phyloP scores from a whole-genome alignment of 2,113 vertebrate species.

The Corythornis madagascariensis region DNA sequence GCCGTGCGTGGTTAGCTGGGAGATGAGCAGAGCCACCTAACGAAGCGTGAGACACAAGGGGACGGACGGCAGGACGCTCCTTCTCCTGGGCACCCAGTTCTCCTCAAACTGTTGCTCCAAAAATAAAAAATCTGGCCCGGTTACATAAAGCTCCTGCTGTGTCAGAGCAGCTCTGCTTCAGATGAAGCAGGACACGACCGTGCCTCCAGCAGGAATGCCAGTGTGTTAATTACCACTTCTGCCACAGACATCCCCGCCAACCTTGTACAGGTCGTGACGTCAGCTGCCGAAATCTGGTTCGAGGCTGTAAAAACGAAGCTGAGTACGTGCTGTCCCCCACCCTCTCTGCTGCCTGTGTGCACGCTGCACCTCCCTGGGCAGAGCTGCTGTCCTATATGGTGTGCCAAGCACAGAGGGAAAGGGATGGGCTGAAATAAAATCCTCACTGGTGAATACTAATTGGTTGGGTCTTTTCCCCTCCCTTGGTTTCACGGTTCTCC shows the following conservation, averaged over 20 bases:
- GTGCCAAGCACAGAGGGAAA: neutral
- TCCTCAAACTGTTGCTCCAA: neutral
- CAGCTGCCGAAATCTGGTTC: neutral
- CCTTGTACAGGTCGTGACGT: neutral
- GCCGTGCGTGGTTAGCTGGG: neutral
- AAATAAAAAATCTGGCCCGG: neutral
- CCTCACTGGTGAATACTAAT: neutral
- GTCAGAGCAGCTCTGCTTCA: neutral
- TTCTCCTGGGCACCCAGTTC: neutral
- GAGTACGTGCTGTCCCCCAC: neutral
- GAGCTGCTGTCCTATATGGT: neutral
- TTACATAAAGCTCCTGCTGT: neutral
- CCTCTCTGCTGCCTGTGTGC: neutral
- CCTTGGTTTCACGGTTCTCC: neutral
- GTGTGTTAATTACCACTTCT: conserved; percentile 5
- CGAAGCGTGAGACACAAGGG: neutral
- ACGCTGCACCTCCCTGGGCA: neutral
- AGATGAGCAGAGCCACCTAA: neutral
- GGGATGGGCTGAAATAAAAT: neutral
- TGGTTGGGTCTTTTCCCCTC: neutral
- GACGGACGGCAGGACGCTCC: fast-evolving
- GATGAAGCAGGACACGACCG: neutral
- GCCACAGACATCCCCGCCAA: fast-evolving
- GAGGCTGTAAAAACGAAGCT: neutral
- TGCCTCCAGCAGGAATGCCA: neutral